Evolutionary conservation across 1,140 invertebrate genomes (phyloP), one percentile per base, ranked within the genome.

Genomic region (Drosophila pectinifera): DNA sequence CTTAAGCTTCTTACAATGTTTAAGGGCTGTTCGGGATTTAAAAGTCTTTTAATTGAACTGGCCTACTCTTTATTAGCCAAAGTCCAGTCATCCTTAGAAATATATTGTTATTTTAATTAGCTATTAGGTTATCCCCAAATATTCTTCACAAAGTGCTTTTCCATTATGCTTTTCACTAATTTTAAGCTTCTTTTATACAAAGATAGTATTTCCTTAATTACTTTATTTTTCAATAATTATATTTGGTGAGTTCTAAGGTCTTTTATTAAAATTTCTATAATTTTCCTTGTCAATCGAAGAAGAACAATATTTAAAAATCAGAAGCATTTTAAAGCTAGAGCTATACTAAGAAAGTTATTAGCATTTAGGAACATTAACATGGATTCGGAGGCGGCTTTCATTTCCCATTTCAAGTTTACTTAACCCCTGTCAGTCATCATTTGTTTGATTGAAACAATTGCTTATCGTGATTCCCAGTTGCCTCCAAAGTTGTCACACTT

Each of bases 401-500:
- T 53, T 67, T 31, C 13, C 20, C 20, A 31, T 45, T 43, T 26
- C 7, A 5, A 14, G 28, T 48, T 43, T 6, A 41, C 16, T n/a
- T 28, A 34, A 5, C 34, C 18, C 26, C 22, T 42, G 20, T 34
- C 24, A 54, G 42, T 48, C 26, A 74, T 42, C 28, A 46, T 31
- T 76, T 46, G 18, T 18, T 76, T 76, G 54, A 76, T 65, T 26
- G 14, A 78, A 63, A 79, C 48, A 58, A 68, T 73, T 53, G 72
- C 58, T 36, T 46, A 41, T 84, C 64, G 56, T 79, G 69, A 58
- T 65, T 28, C 58, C 20, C 22, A 58, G 48, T 31, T 51, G 16
- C 18, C 31, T 42, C 28, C 48, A 63, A 61, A 59, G 41, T 34
- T 46, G 63, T 57, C 62, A 81, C 73, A 86, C 68, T 86, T 86